These are phyloP conservation scores for Colaptes auratus DNA, from an alignment of 2,113 vertebrate genomes.

Conservation along the genomic window DNA sequence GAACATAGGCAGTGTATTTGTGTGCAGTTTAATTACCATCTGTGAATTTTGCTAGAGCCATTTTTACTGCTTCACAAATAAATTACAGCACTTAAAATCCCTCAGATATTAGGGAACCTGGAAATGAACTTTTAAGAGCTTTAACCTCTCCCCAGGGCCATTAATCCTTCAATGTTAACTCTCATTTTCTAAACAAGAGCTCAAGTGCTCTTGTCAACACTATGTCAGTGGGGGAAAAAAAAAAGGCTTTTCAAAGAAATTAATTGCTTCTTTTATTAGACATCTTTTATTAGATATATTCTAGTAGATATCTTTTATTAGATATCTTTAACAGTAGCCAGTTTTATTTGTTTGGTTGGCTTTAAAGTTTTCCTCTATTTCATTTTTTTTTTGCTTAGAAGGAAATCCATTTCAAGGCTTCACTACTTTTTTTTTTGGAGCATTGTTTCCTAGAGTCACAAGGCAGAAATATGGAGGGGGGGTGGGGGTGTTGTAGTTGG, in stretches of 20 bases:
- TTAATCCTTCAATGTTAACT: conserved; percentile 24
- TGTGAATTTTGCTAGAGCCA: neutral
- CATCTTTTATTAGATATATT: neutral
- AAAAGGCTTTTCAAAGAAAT: neutral
- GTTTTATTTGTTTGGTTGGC: neutral
- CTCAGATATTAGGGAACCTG: conserved; percentile 5
- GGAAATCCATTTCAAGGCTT: neutral
- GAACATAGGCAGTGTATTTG: neutral
- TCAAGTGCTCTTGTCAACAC: neutral
- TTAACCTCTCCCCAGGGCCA: conserved; percentile 16
- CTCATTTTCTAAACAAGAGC: conserved; percentile 28
- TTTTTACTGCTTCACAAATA: conserved; percentile 35
- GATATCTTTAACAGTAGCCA: neutral
- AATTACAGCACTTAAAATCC: conserved; percentile 19
- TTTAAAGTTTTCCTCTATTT: neutral
- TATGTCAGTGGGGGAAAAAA: neutral
- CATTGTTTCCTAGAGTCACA: neutral
- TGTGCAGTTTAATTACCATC: conserved; percentile 6
- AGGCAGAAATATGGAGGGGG: neutral
- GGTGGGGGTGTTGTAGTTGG: no score
- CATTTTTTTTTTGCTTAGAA: neutral
- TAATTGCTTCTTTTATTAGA: neutral
- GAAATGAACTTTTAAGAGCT: conserved; percentile 42
- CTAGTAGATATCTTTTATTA: neutral
- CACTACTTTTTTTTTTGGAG: neutral